Base-by-base conservation (phyloP, 2,888 invertebrate genomes). In the Polydrusus cervinus region DNA sequence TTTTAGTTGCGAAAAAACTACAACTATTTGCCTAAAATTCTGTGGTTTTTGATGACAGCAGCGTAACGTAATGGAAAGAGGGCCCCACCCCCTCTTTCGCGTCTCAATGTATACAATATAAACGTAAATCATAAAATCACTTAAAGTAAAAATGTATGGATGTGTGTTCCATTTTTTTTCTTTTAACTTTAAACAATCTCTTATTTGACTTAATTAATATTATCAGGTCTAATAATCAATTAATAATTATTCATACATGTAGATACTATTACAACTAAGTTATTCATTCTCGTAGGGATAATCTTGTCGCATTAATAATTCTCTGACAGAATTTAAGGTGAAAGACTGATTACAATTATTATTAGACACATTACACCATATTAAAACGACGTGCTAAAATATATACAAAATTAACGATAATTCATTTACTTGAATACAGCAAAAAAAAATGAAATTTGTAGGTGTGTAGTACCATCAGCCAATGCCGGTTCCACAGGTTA, bases 301-400 rank as follows among this genome's bases (percentile, higher is more conserved):
- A 74, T 74, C 74, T 62, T 69, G 62, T 43, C 34, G 30, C 74
- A 69, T 74, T 74, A 68, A 74, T 74, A 74, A 74, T 60, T 51
- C 70, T 65, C 70, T 66, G 65, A 74, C 69, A 77, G 78, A 80
- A 81, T 82, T 82, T 55, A 10, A 64, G 71, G 65, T 65, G 65
- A 71, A 71, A 71, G 65, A 66, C 57, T 60, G 60, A 72, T 72
- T 72, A 66, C 11, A 45, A 51, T 40, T 66, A 51, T 40, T 66
- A 18, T 60, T 60, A 60, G 38, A 11, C 38, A 60, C 34, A 14
- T 60, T 38, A 60, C 0, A 16, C 18, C 18, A n/a, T n/a, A n/a
- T 30, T 30, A 11, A 13, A n/a, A 43, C 1, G 34, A 34, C 10
- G 1, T 34, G 34, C 34, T 34, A 34, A 8, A 34, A 34, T 34